Base-by-base conservation (phyloP, 1,140 invertebrate genomes). In the Pseudomyrmex cubaensis region DNA sequence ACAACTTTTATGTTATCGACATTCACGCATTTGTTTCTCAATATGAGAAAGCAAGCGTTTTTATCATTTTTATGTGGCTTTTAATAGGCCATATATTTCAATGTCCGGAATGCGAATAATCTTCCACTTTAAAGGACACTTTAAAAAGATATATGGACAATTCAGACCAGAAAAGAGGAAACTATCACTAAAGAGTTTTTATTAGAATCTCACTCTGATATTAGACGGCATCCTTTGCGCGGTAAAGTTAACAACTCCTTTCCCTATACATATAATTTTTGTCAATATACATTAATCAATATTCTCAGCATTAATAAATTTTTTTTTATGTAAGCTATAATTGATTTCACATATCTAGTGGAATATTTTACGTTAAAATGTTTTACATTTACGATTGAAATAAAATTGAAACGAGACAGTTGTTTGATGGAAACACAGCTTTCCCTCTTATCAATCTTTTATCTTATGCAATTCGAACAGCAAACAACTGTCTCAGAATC, bases 31-130 rank as follows among this genome's bases (percentile, higher is more conserved):
- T 35, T 8, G 63, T 89, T 93, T 93, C 93, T 93, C 93, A 93
- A 93, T 93, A 93, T 93, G 92, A 93, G 93, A 93, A 93, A 93
- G 87, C 70, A 80, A 87, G 84, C 75, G 22, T 2, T 63, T 12
- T 63, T 63, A 62, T 88, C 85, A 85, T 50, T 72, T 86, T 89
- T 86, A 85, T 82, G 69, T 75, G 89, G 88, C 66, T 50, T 76
- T 86, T 74, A 82, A 83, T 35, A 35, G 35, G 35, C 35, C 35
- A 35, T 35, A 35, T 35, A 35, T 35, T 35, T 35, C 35, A 35
- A 35, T 35, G 35, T 35, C 35, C 35, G 35, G 35, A 35, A 35
- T 35, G 5, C 35, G 35, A 35, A 35, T 35, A 35, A 35, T 35
- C 35, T 35, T 35, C 35, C 35, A 35, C 35, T 35, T 35, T 5